Percentiles rank a stretch among this genome's conserved stretches.
phyloP scores from a whole-genome alignment of 1,140 invertebrate genomes.

The Ridgeia piscesae region DNA sequence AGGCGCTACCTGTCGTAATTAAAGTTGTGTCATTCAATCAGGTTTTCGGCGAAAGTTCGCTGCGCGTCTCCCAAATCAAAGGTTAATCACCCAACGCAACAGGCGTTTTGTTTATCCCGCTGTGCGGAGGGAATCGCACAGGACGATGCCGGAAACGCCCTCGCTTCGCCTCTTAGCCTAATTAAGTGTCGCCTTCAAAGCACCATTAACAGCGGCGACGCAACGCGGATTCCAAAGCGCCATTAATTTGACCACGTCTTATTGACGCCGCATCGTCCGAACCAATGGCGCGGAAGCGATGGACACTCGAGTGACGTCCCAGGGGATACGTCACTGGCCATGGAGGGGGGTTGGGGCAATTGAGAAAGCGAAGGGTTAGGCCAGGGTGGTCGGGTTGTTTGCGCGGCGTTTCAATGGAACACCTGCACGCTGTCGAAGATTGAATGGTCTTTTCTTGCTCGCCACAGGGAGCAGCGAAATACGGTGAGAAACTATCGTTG shows the following conservation, averaged over 20 bases:
- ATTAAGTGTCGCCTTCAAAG: background rate
- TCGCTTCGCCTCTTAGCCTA: background rate
- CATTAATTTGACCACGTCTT: constrained; percentile 5
- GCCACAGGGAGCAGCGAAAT: background rate
- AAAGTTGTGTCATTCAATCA: background rate
- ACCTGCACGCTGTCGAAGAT: background rate
- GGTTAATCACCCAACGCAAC: background rate
- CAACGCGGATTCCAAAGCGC: background rate
- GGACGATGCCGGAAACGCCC: background rate
- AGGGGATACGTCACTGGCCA: background rate
- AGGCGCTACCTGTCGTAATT: background rate
- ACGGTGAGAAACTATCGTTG: background rate
- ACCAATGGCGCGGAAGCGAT: background rate
- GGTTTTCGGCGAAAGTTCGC: background rate
- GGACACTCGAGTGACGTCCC: background rate
- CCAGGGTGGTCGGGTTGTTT: background rate
- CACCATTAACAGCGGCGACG: background rate
- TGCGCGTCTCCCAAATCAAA: background rate
- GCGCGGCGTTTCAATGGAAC: background rate
- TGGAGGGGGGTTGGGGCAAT: background rate
- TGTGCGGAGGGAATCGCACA: background rate
- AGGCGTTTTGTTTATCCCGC: background rate
- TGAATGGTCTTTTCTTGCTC: background rate
- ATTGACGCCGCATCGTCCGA: background rate
- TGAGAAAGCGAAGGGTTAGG: background rate